Evolutionary conservation across 2,888 invertebrate genomes (phyloP).

Genomic region (Hypsopygia costalis): DNA sequence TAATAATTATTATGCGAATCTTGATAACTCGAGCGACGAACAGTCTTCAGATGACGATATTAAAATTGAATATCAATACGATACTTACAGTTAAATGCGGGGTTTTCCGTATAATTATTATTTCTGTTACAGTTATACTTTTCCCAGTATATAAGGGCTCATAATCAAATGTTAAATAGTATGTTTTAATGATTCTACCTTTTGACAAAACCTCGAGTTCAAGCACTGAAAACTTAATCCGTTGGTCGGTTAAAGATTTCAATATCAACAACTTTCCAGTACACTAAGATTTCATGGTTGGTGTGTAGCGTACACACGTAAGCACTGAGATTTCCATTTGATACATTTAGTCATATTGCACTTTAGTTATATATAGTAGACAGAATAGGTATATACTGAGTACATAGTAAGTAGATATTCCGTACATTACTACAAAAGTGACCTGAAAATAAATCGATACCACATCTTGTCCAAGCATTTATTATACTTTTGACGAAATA

Average conservation of each 20-base stretch:
- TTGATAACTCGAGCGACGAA: background rate
- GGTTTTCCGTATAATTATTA: background rate
- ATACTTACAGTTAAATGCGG: background rate
- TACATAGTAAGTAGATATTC: too few species aligned
- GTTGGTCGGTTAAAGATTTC: too few species aligned
- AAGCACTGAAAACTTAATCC: too few species aligned
- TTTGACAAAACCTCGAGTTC: background rate
- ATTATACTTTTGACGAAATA: too few species aligned
- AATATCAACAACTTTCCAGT: too few species aligned
- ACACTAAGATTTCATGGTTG: too few species aligned
- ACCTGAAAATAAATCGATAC: slow-evolving; percentile 33
- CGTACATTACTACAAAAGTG: slow-evolving; percentile 38
- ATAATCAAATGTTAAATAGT: too few species aligned
- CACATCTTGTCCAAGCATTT: slow-evolving; percentile 3
- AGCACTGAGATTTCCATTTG: background rate
- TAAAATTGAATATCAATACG: background rate
- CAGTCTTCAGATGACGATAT: slow-evolving; percentile 1
- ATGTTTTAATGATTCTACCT: background rate
- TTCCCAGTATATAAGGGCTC: background rate
- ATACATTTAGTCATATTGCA: slow-evolving; percentile 1
- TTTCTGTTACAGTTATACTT: background rate
- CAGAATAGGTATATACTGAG: too few species aligned
- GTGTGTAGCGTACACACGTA: background rate
- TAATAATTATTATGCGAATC: slow-evolving; percentile 3
- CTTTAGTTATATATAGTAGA: background rate